Evolutionary conservation across 64 coral and sea anemone genomes (phyloP), one percentile per base, ranked within the genome.

Genomic region (Actinia tenebrosa): DNA sequence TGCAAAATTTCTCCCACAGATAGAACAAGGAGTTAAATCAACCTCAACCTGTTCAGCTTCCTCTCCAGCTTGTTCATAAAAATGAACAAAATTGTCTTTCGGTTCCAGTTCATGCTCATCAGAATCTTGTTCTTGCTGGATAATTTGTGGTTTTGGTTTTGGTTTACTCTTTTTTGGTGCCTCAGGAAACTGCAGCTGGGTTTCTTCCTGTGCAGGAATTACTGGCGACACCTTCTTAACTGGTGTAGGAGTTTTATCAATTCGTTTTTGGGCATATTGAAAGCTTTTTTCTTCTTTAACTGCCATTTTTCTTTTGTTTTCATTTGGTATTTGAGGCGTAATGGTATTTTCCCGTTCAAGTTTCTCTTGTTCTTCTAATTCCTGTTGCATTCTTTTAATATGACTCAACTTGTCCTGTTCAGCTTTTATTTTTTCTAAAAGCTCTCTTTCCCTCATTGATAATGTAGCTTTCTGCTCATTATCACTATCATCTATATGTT

Each of bases 1-100:
- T 27, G 90, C 88, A 95, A 99, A 99, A 20, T 92, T 95, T 18
- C 97, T 90, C 10, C 97, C 97, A 91, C 97, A 99, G 45, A 95
- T 91, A 44, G 88, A 84, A 78, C 97, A 99, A 11, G 90, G 88
- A 54, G 85, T 62, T 17, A 99, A 85, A 45, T 93, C 91, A 10
- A 94, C 20, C 2, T 16, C 59, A 46, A 92, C 71, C 61, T 91
- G 82, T 20, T 64, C 52, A 20, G 64, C 56, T 30, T 45, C 84
- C 69, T 91, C 9, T 20, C 56, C 42, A 47, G 92, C 91, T 89
- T 86, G 53, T 83, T 97, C 84, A 91, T 97, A 97, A 81, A 90
- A 97, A 54, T 84, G 80, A 43, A 43, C 60, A 46, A 78, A 80
- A 71, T 56, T 18, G 53, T 90, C 81, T 71, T 37, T 72, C 79